Conservation (phyloP, 2,888 invertebrate genomes). For the Saturnia pavonia region DNA sequence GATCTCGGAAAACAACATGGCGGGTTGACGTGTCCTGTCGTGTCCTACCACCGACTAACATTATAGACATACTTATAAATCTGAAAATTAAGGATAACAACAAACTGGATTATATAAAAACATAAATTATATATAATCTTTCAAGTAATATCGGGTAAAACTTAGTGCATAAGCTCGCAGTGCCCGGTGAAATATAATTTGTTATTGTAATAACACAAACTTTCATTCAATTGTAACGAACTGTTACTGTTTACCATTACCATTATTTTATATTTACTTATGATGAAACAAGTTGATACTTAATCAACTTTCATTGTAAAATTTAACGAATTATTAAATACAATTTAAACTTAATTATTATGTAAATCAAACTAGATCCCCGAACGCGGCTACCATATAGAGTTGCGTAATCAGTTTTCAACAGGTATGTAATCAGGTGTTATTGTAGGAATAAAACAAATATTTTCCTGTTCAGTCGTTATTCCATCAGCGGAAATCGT, state of each 20-base stretch:
- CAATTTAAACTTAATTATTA: slow-evolving; percentile 5
- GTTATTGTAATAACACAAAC: background rate
- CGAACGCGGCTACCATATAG: background rate
- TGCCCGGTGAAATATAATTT: background rate
- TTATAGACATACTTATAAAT: too few relatives aligned
- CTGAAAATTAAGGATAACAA: too few relatives aligned
- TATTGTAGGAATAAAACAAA: background rate
- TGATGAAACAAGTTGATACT: background rate
- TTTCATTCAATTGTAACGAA: background rate
- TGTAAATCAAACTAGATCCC: slow-evolving; percentile 7
- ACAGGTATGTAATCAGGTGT: background rate
- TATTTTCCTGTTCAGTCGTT: background rate
- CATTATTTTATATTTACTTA: too few relatives aligned
- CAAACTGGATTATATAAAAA: too few relatives aligned
- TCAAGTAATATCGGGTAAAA: too few relatives aligned
- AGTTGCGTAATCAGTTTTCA: background rate
- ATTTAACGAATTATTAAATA: slow-evolving; percentile 1
- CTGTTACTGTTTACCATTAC: too few relatives aligned
- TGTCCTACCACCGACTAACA: too few relatives aligned
- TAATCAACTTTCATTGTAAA: background rate
- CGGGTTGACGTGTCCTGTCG: too few relatives aligned
- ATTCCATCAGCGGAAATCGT: background rate
- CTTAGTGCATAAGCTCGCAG: too few relatives aligned
- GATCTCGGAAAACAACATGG: too few relatives aligned
- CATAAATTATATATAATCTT: too few relatives aligned